phyloP scores from a whole-genome alignment of 2,113 vertebrate genomes.

The Oreotragus oreotragus region DNA sequence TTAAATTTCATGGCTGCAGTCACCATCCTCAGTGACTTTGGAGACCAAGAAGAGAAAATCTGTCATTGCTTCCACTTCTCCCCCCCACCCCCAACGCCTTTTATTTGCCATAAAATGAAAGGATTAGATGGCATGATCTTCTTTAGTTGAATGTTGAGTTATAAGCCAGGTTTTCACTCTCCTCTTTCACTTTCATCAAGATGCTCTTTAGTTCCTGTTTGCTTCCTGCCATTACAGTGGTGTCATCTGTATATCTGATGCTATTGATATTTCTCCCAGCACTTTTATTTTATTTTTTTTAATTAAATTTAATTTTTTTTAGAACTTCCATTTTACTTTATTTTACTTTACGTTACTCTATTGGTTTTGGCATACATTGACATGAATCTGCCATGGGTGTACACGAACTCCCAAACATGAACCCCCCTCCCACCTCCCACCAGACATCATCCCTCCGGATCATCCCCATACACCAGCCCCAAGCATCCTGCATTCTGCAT shows the following conservation, averaged over 20 bases:
- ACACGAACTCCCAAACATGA: too few relatives aligned
- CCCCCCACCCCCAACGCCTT: accelerated
- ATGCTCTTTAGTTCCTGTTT: not conserved
- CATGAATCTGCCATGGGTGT: too few relatives aligned
- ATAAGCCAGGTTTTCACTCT: not conserved
- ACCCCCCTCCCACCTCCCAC: too few relatives aligned
- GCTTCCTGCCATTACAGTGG: not conserved
- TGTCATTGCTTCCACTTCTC: not conserved
- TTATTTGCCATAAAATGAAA: not conserved
- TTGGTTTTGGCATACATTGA: too few relatives aligned
- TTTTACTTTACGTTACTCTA: too few relatives aligned
- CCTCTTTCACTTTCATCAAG: not conserved
- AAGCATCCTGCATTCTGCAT: too few relatives aligned
- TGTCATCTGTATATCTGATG: not conserved
- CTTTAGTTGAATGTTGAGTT: not conserved
- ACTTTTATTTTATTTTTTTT: too few relatives aligned
- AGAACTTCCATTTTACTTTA: too few relatives aligned
- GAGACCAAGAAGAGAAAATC: not conserved
- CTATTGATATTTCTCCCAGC: not conserved
- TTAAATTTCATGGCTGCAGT: not conserved
- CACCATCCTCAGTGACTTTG: not conserved
- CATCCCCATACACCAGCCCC: too few relatives aligned
- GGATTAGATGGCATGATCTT: not conserved
- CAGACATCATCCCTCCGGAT: too few relatives aligned
- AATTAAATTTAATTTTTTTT: too few relatives aligned